Evolutionary conservation across 2,113 vertebrate genomes (phyloP).

Genomic region (Dicentrarchus labrax): DNA sequence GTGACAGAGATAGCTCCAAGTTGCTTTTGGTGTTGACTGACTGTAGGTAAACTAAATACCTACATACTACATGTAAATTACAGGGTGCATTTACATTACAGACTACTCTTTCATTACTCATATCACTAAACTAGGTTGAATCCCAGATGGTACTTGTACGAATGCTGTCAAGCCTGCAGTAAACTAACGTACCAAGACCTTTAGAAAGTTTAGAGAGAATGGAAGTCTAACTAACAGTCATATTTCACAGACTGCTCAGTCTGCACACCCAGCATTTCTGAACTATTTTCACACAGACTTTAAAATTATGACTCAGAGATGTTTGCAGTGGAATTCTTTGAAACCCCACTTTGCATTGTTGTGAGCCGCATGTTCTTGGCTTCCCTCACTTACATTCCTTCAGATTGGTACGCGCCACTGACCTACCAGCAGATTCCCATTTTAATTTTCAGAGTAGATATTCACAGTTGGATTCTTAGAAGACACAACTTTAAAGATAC

Average conservation of each 20-base stretch:
- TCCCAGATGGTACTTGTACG: background rate
- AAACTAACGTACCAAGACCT: background rate
- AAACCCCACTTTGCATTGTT: conserved; percentile 36
- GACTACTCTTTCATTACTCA: background rate
- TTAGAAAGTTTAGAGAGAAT: background rate
- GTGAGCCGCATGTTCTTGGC: conserved; percentile 55
- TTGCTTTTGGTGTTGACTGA: background rate
- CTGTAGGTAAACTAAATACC: conserved; percentile 7
- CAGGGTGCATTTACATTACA: conserved; percentile 17
- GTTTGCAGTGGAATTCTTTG: conserved; percentile 40
- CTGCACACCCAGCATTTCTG: conserved; percentile 16
- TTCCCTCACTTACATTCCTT: conserved; percentile 36
- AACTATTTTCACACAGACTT: conserved; percentile 52
- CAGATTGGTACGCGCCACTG: conserved; percentile 35
- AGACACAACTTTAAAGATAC: background rate
- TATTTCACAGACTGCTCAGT: conserved; percentile 15
- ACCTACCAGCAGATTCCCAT: conserved; percentile 4
- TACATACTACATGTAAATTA: conserved; percentile 36
- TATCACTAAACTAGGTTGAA: conserved; percentile 6
- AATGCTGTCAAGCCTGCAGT: conserved; percentile 1
- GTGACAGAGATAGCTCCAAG: background rate
- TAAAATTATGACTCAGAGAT: conserved; percentile 37
- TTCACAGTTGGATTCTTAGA: background rate
- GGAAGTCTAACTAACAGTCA: background rate
- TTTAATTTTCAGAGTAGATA: background rate